Percentiles rank a stretch among this genome's conserved stretches.
phyloP scores from a whole-genome alignment of 1,140 invertebrate species.

The Orius insidiosus region DNA sequence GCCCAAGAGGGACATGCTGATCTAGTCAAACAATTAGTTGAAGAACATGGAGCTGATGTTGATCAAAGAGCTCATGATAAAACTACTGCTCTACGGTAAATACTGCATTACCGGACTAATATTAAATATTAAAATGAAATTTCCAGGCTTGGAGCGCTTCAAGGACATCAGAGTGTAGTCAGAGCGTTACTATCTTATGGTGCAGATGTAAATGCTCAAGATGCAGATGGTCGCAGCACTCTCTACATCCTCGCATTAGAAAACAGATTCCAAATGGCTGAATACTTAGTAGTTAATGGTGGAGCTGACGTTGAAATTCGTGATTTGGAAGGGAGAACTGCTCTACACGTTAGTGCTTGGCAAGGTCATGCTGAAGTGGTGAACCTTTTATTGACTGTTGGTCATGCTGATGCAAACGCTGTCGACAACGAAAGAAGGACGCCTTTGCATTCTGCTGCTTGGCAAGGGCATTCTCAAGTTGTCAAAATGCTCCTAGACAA shows the following conservation, averaged over 20 bases:
- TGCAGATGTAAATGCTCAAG: conserved; percentile 76
- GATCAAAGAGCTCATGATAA: conserved; percentile 86
- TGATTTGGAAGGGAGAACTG: conserved; percentile 80
- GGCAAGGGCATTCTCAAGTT: conserved; percentile 77
- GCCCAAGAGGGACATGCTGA: conserved; percentile 70
- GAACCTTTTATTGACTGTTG: conserved; percentile 56
- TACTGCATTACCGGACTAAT: neutral
- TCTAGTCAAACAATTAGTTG: conserved; percentile 51
- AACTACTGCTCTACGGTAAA: conserved; percentile 71
- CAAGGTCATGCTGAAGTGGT: conserved; percentile 85
- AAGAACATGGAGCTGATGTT: conserved; percentile 56
- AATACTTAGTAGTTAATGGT: conserved; percentile 59
- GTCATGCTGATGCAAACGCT: conserved; percentile 67
- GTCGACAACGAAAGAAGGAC: conserved; percentile 78
- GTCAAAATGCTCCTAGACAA: conserved; percentile 63
- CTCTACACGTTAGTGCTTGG: conserved; percentile 85
- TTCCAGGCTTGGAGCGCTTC: conserved; percentile 56
- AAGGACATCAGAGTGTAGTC: conserved; percentile 72
- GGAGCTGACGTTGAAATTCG: conserved; percentile 68
- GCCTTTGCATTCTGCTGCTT: conserved; percentile 83
- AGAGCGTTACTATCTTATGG: conserved; percentile 50
- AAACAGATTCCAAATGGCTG: conserved; percentile 69
- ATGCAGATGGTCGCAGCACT: conserved; percentile 81
- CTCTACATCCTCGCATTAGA: conserved; percentile 83
- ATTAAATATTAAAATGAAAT: neutral